phyloP scores from a whole-genome alignment of 2,888 invertebrate genomes.

The Melanargia galathea region DNA sequence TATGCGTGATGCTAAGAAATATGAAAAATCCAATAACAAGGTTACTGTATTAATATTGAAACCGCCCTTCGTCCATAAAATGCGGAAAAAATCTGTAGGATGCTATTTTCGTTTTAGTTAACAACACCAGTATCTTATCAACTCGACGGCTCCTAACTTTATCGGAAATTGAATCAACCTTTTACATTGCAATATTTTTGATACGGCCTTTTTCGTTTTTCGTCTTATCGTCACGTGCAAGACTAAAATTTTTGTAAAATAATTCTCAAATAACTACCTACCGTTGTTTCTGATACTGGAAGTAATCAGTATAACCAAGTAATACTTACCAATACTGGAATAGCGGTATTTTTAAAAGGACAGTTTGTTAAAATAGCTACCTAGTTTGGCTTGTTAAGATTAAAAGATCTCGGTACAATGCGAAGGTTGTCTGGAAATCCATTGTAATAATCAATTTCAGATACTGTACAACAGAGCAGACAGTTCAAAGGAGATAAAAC shows the following conservation, averaged over 20 bases:
- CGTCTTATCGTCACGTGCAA: constrained; percentile 8
- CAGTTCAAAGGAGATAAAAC: constrained; percentile 14
- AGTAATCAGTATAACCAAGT: no score
- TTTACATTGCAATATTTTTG: constrained; percentile 23
- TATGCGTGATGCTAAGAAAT: no score
- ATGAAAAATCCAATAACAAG: background rate
- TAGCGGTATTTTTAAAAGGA: no score
- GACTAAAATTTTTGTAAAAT: constrained; percentile 10
- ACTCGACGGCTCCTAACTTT: constrained; percentile 4
- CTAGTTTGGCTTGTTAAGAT: background rate
- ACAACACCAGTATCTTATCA: constrained; percentile 10
- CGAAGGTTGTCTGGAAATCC: background rate
- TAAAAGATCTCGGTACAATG: background rate
- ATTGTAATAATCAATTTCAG: constrained; percentile 11
- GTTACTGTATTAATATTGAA: background rate
- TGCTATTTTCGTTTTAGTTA: constrained; percentile 14
- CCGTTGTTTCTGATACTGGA: no score
- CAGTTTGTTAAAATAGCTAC: no score
- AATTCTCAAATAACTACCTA: background rate
- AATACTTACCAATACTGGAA: no score
- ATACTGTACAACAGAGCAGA: constrained; percentile 7
- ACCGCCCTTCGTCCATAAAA: constrained; percentile 6
- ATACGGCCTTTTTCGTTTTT: constrained; percentile 13
- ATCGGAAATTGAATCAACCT: constrained; percentile 26
- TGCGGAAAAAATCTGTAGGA: constrained; percentile 3